Base-by-base conservation (phyloP, 2,113 vertebrate genomes). In the Tragelaphus scriptus region DNA sequence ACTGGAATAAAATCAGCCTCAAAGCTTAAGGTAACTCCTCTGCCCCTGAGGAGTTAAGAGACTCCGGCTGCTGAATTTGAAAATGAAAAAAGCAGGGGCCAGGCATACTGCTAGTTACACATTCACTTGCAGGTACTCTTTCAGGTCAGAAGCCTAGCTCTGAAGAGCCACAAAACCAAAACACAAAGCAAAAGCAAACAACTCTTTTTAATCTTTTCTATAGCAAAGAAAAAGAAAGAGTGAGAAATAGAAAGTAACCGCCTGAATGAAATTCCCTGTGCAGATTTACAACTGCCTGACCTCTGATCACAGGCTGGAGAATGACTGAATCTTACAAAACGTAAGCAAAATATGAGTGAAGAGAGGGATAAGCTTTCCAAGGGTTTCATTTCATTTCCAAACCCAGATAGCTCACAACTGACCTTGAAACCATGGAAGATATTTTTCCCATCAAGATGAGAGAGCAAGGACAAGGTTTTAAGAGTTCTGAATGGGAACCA, bases 401-500 rank as follows among this genome's bases (percentile, higher is more conserved):
- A 85, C 63, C 92, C 85, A 53, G 71, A 85, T 13, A 95, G 90
- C 55, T 94, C 56, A 2, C 61, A 21, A 23, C 0, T 89, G 97
- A 96, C 92, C 97, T 98, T 90, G 90, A 95, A 95, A 91, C 92
- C 15, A 3, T 15, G 14, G 71, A 17, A 92, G 90, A 89, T 91
- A 68, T 89, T 97, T 96, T 93, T 93, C 92, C 90, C 49, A 28
- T 91, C 89, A 28, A 49, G 92, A 96, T 49, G 90, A 95, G 14
- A 87, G 82, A 81, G 63, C 79, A 84, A 95, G 96, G 88, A 95
- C 77, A 10, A 61, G 85, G 82, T 81, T 28, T 1, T 82, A 89
- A 85, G 59, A 75, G 80, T 65, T 97, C 95, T 75, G 88, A 97
- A 75, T 53, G 61, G 86, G 75, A 90, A 61, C 92, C 88, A 88